Conservation (phyloP, 2,113 vertebrate species). For the Cathartes aura region DNA sequence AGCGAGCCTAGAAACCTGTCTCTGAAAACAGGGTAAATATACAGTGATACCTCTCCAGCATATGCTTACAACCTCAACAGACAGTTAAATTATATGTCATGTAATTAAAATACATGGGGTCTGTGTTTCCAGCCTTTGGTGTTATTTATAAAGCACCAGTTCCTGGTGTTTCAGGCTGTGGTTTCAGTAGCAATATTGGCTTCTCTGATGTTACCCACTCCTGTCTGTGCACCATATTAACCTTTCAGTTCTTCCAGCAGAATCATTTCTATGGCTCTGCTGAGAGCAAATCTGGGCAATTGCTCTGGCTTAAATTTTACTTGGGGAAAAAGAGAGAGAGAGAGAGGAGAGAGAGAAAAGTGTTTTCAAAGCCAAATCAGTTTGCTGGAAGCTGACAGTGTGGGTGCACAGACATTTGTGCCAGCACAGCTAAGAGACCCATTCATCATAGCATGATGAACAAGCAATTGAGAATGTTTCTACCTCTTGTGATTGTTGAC, state of each 20-base stretch:
- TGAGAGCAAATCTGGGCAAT: not conserved
- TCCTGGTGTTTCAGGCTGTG: not conserved
- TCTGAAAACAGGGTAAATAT: not conserved
- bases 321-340: not conserved
- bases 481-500: constrained; percentile 30
- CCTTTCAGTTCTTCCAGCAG: not conserved
- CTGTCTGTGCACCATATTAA: not conserved
- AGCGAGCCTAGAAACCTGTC: not conserved
- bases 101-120: not conserved
- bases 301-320: not conserved
- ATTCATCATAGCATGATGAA: constrained; percentile 8
- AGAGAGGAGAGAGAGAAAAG: not conserved
- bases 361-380: constrained; percentile 8
- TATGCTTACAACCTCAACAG: not conserved
- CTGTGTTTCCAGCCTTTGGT: not conserved
- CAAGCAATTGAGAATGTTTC: constrained; percentile 33
- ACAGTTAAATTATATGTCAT: not conserved
- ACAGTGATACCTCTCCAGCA: not conserved
- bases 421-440: not conserved
- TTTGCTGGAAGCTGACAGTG: not conserved
- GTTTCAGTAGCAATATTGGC: not conserved
- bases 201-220: not conserved
- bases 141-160: not conserved
- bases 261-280: not conserved
- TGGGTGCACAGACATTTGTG: not conserved